phyloP scores from a whole-genome alignment of 2,888 invertebrate genomes.

The Leptinotarsa peninsularis region DNA sequence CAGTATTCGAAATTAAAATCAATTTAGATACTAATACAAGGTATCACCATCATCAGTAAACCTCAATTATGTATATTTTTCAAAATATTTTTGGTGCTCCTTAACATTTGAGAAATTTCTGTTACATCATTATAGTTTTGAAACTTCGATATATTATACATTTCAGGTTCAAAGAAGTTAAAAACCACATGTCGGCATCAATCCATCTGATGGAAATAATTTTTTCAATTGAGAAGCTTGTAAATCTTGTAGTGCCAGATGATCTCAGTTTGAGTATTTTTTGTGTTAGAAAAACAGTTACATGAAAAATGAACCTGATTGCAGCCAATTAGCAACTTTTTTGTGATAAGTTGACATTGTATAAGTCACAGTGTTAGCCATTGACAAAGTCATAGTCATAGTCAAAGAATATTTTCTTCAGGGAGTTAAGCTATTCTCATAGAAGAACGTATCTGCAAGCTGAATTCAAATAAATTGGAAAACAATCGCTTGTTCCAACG shows the following conservation, averaged over 20 bases:
- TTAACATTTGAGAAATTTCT: too few relatives aligned
- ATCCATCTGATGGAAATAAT: neutral
- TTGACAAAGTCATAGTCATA: neutral
- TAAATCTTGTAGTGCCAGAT: neutral
- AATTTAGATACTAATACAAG: too few relatives aligned
- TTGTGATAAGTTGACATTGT: neutral
- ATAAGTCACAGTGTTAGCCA: neutral
- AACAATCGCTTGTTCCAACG: too few relatives aligned
- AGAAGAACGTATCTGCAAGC: too few relatives aligned
- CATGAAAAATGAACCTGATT: neutral
- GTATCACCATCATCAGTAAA: too few relatives aligned
- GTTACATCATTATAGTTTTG: too few relatives aligned
- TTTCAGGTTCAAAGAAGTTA: neutral
- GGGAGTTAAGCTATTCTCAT: neutral
- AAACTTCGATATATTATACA: neutral
- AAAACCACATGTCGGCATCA: neutral
- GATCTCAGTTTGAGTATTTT: neutral
- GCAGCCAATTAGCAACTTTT: neutral
- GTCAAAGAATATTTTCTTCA: neutral
- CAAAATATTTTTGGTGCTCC: too few relatives aligned
- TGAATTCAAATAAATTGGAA: too few relatives aligned
- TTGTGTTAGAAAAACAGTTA: neutral
- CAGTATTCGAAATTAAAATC: too few relatives aligned
- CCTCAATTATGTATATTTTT: too few relatives aligned
- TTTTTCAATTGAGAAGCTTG: neutral